phyloP scores from a whole-genome alignment of 2,888 invertebrate species.

The Watsonalla cultraria region DNA sequence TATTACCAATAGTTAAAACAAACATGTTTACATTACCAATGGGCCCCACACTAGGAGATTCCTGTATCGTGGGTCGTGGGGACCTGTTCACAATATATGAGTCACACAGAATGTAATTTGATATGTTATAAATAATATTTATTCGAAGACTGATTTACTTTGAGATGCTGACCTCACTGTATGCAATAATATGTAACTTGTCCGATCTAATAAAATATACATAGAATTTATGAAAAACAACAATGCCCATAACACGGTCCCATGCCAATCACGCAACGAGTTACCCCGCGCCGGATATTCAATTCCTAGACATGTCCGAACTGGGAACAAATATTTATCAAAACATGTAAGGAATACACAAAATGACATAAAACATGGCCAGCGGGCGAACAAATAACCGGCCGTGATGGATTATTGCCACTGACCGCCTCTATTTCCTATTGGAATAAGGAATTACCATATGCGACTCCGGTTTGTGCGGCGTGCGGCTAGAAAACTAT shows the following conservation, averaged over 20 bases:
- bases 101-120: too few species aligned
- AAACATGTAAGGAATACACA: constrained; percentile 77
- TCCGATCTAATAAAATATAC: too few species aligned
- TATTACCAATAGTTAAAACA: too few species aligned
- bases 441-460: constrained; percentile 78
- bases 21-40: too few species aligned
- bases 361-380: constrained; percentile 72
- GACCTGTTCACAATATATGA: too few species aligned
- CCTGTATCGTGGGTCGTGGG: too few species aligned
- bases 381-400: constrained; percentile 61
- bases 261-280: constrained; percentile 63
- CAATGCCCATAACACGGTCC: constrained; percentile 34
- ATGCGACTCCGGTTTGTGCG: constrained; percentile 63
- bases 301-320: constrained; percentile 73
- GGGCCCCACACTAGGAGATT: too few species aligned
- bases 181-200: too few species aligned
- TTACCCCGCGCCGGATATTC: constrained; percentile 64
- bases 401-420: constrained; percentile 76
- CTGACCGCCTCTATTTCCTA: constrained; percentile 77
- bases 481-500: constrained; percentile 22
- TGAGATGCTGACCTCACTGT: too few species aligned
- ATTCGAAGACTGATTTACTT: too few species aligned
- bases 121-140: too few species aligned
- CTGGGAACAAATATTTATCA: constrained; percentile 77
- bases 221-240: constrained; percentile 25